Evolutionary conservation across 2,113 vertebrate genomes (phyloP).

Genomic region (Balaeniceps rex): DNA sequence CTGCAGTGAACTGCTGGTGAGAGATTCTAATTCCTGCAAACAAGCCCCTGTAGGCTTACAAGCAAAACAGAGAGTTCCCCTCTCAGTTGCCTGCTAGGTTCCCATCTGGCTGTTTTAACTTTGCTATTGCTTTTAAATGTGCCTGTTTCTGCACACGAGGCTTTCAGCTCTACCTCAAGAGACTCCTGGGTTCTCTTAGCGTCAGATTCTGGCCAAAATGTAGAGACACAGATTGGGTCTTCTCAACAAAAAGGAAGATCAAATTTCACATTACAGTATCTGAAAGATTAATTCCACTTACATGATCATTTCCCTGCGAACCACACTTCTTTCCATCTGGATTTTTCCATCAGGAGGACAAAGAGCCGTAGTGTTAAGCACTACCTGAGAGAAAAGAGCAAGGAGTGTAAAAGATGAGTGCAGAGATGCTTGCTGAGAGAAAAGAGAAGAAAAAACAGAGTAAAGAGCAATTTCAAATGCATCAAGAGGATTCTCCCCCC

Average conservation of each 20-base stretch:
- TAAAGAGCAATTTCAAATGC: neutral
- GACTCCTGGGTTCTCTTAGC: slow-evolving; percentile 5
- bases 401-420: neutral
- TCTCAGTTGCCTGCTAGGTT: slow-evolving; percentile 55
- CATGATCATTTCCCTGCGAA: slow-evolving; percentile 26
- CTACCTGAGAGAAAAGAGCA: slow-evolving; percentile 7
- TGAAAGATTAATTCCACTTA: slow-evolving; percentile 43
- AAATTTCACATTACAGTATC: slow-evolving; percentile 40
- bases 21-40: slow-evolving; percentile 70
- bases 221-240: neutral
- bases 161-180: slow-evolving; percentile 47
- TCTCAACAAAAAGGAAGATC: slow-evolving; percentile 44
- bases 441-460: neutral
- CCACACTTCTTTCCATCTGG: slow-evolving; percentile 35
- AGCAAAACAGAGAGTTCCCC: slow-evolving; percentile 59
- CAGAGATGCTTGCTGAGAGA: neutral
- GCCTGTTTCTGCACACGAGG: slow-evolving; percentile 19
- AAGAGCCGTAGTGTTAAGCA: neutral
- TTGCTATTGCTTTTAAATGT: slow-evolving; percentile 61
- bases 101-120: slow-evolving; percentile 68
- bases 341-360: slow-evolving; percentile 47
- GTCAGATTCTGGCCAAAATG: neutral
- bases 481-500: neutral
- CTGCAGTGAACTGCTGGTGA: slow-evolving; percentile 60
- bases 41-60: slow-evolving; percentile 65